phyloP scores from a whole-genome alignment of 2,797 vertebrate genomes.

The Propithecus perrieri region DNA sequence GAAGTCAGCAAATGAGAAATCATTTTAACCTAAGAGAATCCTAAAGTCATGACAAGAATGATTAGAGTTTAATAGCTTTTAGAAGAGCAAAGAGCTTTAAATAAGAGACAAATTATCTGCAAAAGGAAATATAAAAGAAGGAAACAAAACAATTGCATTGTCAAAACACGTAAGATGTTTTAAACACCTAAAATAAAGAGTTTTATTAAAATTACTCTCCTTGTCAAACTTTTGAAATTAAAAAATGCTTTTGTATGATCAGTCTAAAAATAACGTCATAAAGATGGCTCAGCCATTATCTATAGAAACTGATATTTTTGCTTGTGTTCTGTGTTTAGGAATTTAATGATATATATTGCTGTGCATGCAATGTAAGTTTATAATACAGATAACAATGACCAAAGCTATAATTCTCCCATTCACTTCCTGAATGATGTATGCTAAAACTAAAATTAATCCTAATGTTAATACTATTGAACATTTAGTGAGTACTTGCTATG shows the following conservation, averaged over 20 bases:
- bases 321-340: background rate
- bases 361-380: background rate
- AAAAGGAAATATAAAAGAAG: constrained; percentile 17
- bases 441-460: background rate
- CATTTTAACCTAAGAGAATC: background rate
- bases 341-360: background rate
- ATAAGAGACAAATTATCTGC: constrained; percentile 4
- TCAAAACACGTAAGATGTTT: background rate
- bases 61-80: background rate
- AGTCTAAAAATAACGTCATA: background rate
- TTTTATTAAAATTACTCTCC: constrained; percentile 31
- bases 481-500: background rate
- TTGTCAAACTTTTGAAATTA: background rate
- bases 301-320: constrained; percentile 14
- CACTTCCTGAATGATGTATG: background rate
- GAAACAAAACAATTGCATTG: background rate
- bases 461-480: background rate
- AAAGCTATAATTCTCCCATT: background rate
- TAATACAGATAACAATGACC: background rate
- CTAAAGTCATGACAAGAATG: background rate
- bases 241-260: background rate
- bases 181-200: background rate
- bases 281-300: constrained; percentile 14
- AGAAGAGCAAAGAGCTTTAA: background rate
- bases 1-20: background rate